Evolutionary conservation across 2,888 invertebrate genomes (phyloP).

Genomic region (Chymomyza amoena): DNA sequence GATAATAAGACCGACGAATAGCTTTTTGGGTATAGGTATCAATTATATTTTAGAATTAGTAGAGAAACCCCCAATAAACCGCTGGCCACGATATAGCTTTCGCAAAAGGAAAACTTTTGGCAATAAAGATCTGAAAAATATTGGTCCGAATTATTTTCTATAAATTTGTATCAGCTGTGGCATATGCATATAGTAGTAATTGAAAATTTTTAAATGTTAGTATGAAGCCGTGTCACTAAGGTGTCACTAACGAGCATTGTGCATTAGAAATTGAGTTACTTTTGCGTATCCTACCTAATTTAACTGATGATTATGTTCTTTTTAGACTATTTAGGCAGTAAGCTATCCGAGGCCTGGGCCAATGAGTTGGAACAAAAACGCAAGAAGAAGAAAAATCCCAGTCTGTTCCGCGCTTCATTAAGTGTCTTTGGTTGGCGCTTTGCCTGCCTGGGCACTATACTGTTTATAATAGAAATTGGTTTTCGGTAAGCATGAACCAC

Average conservation of each 20-base stretch:
- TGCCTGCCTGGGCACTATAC: conserved; percentile 81
- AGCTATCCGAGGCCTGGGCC: conserved; percentile 82
- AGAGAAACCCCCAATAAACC: no score
- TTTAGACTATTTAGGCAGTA: conserved; percentile 80
- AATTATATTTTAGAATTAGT: no score
- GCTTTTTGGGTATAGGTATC: no score
- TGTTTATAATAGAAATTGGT: conserved; percentile 82
- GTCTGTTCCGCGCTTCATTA: conserved; percentile 77
- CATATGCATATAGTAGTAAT: neutral
- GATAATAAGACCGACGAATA: no score
- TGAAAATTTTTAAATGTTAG: neutral
- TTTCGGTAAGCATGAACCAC: conserved; percentile 77
- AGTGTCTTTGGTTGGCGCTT: conserved; percentile 83
- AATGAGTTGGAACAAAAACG: conserved; percentile 79
- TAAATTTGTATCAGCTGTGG: neutral
- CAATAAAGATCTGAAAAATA: neutral
- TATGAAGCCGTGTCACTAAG: neutral
- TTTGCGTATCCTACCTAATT: neutral
- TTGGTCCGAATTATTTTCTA: neutral
- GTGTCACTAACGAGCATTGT: neutral
- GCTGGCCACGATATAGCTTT: no score
- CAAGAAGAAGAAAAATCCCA: conserved; percentile 78
- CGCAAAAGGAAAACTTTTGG: no score
- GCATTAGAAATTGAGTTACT: neutral
- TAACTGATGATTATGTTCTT: conserved; percentile 1